Evolutionary conservation across 2,888 invertebrate genomes (phyloP).

Genomic region (Agrotis puta): DNA sequence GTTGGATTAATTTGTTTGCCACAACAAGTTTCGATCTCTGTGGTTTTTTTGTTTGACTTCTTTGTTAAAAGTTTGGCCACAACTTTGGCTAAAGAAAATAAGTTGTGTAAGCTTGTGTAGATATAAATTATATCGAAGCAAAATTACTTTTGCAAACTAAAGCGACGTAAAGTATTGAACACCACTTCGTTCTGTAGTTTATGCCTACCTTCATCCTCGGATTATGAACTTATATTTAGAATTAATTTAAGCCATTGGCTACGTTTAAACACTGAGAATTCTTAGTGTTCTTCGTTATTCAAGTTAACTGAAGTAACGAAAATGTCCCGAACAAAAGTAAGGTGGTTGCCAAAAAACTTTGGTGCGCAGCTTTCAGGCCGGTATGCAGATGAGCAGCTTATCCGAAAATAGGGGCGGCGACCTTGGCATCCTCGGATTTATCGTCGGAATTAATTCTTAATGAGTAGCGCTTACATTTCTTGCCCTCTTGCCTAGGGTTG

Average conservation of each 20-base stretch:
- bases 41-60: conserved; percentile 30
- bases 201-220: no score
- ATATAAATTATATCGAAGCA: neutral
- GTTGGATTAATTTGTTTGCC: conserved; percentile 31
- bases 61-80: conserved; percentile 25
- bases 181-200: no score
- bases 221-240: no score
- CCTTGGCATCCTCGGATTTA: conserved; percentile 61
- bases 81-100: conserved; percentile 12
- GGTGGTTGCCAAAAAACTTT: conserved; percentile 47
- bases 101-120: neutral
- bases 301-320: conserved; percentile 26
- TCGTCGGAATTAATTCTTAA: conserved; percentile 65
- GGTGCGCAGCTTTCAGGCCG: conserved; percentile 24
- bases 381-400: conserved; percentile 61
- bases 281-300: neutral
- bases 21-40: conserved; percentile 8
- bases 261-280: neutral
- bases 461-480: conserved; percentile 64
- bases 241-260: neutral
- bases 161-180: no score
- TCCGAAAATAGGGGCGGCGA: conserved; percentile 46
- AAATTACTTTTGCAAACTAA: neutral
- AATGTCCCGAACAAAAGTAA: conserved; percentile 14
- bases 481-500: conserved; percentile 58